Evolutionary conservation across 2,113 vertebrate species (phyloP).

Genomic region (Phycodurus eques): DNA sequence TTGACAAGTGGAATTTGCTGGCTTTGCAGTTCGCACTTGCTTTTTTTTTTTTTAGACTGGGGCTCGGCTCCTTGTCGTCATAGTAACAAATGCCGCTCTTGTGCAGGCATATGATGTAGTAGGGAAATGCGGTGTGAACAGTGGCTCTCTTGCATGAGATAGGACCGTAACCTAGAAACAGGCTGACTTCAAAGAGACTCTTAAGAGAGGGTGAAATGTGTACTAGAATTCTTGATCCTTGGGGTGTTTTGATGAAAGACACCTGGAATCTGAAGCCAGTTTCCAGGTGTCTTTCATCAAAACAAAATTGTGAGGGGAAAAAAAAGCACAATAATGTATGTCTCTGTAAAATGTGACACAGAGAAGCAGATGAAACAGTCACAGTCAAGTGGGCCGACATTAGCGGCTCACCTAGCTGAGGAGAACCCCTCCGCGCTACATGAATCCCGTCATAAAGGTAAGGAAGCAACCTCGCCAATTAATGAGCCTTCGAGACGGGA

Average conservation of each 20-base stretch:
- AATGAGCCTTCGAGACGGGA: constrained; percentile 93
- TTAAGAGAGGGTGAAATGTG: neutral
- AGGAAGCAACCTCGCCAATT: constrained; percentile 88
- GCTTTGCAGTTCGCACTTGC: too few species aligned
- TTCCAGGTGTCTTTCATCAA: too few species aligned
- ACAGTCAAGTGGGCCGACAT: constrained; percentile 83
- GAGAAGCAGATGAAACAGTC: constrained; percentile 52
- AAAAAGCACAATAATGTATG: neutral
- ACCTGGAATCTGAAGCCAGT: neutral
- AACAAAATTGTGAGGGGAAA: neutral
- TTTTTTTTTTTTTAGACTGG: too few species aligned
- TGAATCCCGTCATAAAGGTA: constrained; percentile 81
- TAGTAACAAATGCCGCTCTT: too few species aligned
- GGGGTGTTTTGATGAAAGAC: neutral
- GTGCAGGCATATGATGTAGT: too few species aligned
- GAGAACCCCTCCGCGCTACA: constrained; percentile 70
- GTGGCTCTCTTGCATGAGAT: neutral
- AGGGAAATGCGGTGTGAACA: too few species aligned
- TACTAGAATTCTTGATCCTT: neutral
- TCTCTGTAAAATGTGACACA: neutral
- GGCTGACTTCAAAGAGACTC: too few species aligned
- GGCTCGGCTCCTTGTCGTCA: too few species aligned
- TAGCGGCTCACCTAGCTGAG: constrained; percentile 80
- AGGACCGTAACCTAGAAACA: too few species aligned
- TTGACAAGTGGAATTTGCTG: too few species aligned